Evolutionary conservation across 2,888 invertebrate genomes (phyloP), one percentile per base, ranked within the genome.

Genomic region (Dasypolia templi): DNA sequence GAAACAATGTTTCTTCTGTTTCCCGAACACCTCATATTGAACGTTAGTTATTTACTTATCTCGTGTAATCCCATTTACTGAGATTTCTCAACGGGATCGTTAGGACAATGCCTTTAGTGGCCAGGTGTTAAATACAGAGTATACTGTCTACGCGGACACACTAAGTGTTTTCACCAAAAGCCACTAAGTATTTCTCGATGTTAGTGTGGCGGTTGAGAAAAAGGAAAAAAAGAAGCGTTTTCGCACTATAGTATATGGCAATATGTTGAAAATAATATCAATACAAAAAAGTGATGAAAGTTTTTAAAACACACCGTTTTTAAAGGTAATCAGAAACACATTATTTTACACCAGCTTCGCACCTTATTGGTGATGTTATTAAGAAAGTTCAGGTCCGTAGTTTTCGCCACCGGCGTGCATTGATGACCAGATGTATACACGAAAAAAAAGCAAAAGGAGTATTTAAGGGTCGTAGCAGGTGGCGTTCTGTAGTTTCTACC

Each of bases 21-120:
- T 77, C 46, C 64, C 17, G 59, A 77, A 53, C 19, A 17, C 14
- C 49, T 35, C 26, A 29, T 63, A 46, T 17, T 53, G 11, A 44
- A 32, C n/a, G 19, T 63, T 55, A 61, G 19, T 70, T 67, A 67
- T 79, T 65, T 70, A 67, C 58, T 59, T 62, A 65, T 19, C 53
- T 55, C 9, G n/a, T 75, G 51, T 85, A 73, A 77, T 83, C 67
- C 58, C 74, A 82, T 82, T 82, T 72, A 62, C 69, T 59, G 55
- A 65, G 69, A 85, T 76, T 72, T 84, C 86, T 84, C 79, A n/a
- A 42, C 64, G 83, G 83, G 32, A 67, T 74, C 59, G 68, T 79
- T 76, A 68, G 35, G 49, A 71, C 44, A 17, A 35, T n/a, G 35
- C 49, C 71, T 78, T 65, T 42, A 29, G 77, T 59, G 78, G 59